Conservation (phyloP, 2,113 vertebrate species). For the Phylloscopus whistleri region DNA sequence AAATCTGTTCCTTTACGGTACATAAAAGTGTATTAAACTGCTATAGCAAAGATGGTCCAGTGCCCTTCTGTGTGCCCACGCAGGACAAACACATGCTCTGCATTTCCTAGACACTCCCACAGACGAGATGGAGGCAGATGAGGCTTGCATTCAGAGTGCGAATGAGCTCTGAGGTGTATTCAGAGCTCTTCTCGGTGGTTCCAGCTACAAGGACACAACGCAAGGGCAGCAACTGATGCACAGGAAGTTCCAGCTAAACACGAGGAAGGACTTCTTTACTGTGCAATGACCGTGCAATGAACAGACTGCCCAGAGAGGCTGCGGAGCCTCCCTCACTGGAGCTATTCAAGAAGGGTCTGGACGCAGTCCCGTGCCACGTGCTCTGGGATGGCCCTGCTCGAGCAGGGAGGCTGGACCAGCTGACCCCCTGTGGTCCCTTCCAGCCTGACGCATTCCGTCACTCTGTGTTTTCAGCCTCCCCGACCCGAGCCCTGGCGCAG, state of each 20-base stretch:
- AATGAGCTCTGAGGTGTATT: background rate
- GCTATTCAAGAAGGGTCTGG: background rate
- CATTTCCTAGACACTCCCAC: background rate
- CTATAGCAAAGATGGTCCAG: background rate
- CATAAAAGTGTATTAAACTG: background rate
- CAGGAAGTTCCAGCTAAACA: background rate
- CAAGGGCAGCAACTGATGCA: background rate
- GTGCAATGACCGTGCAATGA: background rate
- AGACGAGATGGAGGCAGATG: background rate
- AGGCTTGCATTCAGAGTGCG: background rate
- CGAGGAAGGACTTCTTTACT: background rate
- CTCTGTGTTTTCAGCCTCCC: background rate
- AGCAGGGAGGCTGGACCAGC: background rate
- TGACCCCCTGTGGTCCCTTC: background rate
- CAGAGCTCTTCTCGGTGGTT: background rate
- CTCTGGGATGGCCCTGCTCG: background rate
- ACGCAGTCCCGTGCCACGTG: background rate
- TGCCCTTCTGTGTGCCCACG: background rate
- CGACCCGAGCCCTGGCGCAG: rapidly evolving
- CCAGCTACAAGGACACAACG: background rate
- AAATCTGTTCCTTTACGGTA: background rate
- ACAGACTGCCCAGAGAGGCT: background rate
- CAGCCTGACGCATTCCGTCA: background rate
- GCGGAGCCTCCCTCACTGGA: background rate
- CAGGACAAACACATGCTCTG: background rate